Evolutionary conservation across 2,888 invertebrate species (phyloP).

Genomic region (Caenorhabditis parvicauda): DNA sequence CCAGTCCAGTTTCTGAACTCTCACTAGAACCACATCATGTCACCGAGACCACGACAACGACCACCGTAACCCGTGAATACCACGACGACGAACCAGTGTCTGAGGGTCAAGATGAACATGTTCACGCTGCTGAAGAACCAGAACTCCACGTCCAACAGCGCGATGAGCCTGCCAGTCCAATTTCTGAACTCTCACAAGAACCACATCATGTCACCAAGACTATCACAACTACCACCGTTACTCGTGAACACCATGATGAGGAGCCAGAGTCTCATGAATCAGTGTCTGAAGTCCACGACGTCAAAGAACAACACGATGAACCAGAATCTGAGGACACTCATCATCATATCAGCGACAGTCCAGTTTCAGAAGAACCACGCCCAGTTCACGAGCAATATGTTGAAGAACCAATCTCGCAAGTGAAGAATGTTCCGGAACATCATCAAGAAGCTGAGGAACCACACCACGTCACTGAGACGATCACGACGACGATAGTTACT

Average conservation of each 20-base stretch:
- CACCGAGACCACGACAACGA: constrained; percentile 7
- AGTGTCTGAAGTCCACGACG: no score
- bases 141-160: constrained; percentile 1
- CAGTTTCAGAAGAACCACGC: neutral
- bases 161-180: constrained; percentile 5
- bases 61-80: constrained; percentile 13
- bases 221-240: constrained; percentile 9
- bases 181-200: constrained; percentile 7
- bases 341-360: neutral
- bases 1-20: no score
- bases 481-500: no score
- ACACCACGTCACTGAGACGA: no score
- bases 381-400: no score
- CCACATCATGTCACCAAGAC: constrained; percentile 3
- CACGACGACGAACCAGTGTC: constrained; percentile 9
- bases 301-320: neutral
- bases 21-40: no score
- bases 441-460: neutral
- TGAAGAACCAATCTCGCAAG: neutral
- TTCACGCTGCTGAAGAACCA: constrained; percentile 1
- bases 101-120: neutral
- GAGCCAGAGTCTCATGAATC: neutral
- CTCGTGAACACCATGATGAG: constrained; percentile 6
- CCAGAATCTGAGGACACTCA: neutral
- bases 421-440: neutral